These are phyloP conservation scores for Eupithecia subumbrata DNA, from an alignment of 2,888 invertebrate genomes.

Conservation along the genomic window DNA sequence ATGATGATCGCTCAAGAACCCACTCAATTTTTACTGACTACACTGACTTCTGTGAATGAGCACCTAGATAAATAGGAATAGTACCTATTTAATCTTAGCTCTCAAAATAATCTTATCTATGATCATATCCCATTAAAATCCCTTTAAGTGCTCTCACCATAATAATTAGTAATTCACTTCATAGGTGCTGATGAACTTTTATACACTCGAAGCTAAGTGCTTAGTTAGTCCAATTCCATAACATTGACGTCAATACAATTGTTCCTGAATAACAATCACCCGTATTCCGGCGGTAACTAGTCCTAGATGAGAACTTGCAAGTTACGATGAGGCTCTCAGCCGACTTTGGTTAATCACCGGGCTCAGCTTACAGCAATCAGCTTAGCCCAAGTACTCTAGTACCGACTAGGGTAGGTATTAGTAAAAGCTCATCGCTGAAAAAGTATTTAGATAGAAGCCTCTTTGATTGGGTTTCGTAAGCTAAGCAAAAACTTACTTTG, in stretches of 20 bases:
- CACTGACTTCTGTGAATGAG: too few species aligned
- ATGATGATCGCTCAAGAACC: not conserved
- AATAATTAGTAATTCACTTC: not conserved
- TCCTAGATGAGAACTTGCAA: slow-evolving; percentile 33
- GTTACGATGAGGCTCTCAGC: slow-evolving; percentile 15
- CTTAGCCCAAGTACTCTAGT: not conserved
- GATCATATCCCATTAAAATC: not conserved
- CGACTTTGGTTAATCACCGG: slow-evolving; percentile 2
- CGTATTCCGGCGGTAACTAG: slow-evolving; percentile 49
- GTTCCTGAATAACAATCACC: slow-evolving; percentile 60
- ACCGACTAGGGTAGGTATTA: not conserved
- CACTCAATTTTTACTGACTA: too few species aligned
- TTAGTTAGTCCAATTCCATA: slow-evolving; percentile 54
- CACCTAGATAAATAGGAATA: not conserved
- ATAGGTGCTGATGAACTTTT: slow-evolving; percentile 32
- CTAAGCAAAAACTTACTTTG: not conserved
- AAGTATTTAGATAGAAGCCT: not conserved
- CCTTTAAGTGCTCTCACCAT: not conserved
- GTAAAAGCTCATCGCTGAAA: not conserved
- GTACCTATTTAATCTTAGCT: not conserved
- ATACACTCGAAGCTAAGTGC: slow-evolving; percentile 27
- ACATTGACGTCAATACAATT: slow-evolving; percentile 58
- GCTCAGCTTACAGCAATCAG: not conserved
- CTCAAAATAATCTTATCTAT: not conserved
- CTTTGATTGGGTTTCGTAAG: not conserved